Percentiles rank a stretch among this genome's conserved stretches.
These are phyloP conservation scores for Gnatocerus cornutus DNA, from an alignment of 2,888 invertebrate genomes.

Conservation along the genomic window DNA sequence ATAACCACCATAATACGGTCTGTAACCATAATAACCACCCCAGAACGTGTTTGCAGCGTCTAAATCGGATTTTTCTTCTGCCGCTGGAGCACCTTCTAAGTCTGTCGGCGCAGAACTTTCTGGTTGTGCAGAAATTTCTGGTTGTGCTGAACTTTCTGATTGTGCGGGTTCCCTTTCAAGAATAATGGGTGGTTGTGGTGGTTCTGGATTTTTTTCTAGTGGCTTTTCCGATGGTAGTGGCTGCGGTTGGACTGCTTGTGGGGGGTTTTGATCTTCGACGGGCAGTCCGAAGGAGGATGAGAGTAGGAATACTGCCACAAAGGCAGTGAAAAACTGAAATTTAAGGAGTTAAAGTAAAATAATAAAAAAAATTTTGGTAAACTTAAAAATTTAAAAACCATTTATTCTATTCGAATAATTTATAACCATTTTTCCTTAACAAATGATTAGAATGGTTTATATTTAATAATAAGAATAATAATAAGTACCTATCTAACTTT, in stretches of 20 bases:
- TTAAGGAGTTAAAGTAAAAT: conserved; percentile 2
- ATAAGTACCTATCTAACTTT: no score
- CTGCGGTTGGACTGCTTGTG: conserved; percentile 15
- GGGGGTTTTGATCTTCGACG: conserved; percentile 1
- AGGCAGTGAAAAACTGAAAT: not conserved
- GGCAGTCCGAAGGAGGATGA: conserved; percentile 14
- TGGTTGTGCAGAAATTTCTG: not conserved
- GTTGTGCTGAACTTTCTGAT: not conserved
- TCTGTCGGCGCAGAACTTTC: not conserved
- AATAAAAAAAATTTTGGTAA: no score
- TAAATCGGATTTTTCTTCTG: conserved; percentile 53
- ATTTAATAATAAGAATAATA: no score
- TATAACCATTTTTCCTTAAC: no score
- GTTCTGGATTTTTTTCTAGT: not conserved
- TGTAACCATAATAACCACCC: conserved; percentile 46
- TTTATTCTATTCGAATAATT: no score
- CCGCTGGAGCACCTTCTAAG: conserved; percentile 12
- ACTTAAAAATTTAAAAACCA: no score
- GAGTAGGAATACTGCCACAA: conserved; percentile 14
- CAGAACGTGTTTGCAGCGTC: conserved; percentile 58
- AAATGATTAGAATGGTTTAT: no score
- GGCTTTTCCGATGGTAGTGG: conserved; percentile 4
- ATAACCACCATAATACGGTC: conserved; percentile 46
- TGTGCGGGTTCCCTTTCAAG: not conserved
- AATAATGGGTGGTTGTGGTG: not conserved